Conservation (phyloP, 2,797 vertebrate genomes). For the Rhynchotus rufescens region DNA sequence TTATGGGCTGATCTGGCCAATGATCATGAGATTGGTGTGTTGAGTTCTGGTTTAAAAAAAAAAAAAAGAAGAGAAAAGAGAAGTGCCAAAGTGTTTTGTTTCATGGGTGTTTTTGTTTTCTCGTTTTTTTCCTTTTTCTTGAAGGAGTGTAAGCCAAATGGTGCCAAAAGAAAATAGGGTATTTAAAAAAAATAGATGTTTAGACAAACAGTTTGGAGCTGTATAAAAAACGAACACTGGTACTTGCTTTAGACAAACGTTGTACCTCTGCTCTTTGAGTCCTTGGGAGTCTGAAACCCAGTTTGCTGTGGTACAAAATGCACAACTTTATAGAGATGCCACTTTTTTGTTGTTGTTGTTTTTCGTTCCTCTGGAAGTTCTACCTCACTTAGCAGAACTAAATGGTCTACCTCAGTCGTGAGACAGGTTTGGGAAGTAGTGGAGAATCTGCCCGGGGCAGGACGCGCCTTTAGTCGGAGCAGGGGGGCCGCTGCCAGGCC, state of each 20-base stretch:
- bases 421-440: constrained; percentile 49
- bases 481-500: not conserved
- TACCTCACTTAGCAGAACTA: constrained; percentile 78
- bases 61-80: not conserved
- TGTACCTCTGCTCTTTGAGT: constrained; percentile 55
- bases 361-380: constrained; percentile 45
- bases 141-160: constrained; percentile 73
- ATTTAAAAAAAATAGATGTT: constrained; percentile 70
- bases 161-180: constrained; percentile 82
- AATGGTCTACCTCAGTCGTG: constrained; percentile 79
- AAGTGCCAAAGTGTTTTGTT: constrained; percentile 80
- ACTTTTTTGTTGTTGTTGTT: not conserved
- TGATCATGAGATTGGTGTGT: constrained; percentile 56
- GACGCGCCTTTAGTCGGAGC: not conserved
- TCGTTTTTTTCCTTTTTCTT: constrained; percentile 28
- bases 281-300: constrained; percentile 53
- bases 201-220: constrained; percentile 78
- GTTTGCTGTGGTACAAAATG: constrained; percentile 65
- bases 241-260: constrained; percentile 63
- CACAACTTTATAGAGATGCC: constrained; percentile 41
- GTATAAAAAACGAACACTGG: constrained; percentile 75
- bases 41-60: constrained; percentile 63
- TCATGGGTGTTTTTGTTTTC: not conserved
- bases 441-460: constrained; percentile 48
- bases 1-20: constrained; percentile 65